Evolutionary conservation across 1,140 invertebrate species (phyloP).

Genomic region (Drosophila murphyi): DNA sequence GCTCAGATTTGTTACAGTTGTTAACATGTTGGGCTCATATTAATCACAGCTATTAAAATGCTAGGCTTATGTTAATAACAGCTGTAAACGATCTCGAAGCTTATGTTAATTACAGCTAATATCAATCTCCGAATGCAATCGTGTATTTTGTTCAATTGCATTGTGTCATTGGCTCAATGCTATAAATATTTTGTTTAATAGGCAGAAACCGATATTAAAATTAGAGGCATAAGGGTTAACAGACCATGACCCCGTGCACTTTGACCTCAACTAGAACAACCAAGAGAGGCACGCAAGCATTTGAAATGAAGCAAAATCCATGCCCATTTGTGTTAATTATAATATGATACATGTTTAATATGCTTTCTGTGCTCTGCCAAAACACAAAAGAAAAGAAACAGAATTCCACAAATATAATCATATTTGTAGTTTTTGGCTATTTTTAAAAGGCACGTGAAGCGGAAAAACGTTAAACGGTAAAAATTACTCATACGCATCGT

Average conservation of each 20-base stretch:
- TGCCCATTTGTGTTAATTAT: conserved; percentile 51
- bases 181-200: no score
- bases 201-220: not conserved
- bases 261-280: conserved; percentile 70
- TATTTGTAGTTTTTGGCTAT: conserved; percentile 27
- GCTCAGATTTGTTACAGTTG: no score
- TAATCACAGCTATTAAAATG: no score
- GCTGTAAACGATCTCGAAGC: no score
- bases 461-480: not conserved
- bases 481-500: conserved; percentile 71
- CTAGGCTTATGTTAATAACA: no score
- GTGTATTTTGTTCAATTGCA: no score
- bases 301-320: conserved; percentile 36
- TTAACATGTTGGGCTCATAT: no score
- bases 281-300: conserved; percentile 12
- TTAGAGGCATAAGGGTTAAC: conserved; percentile 3
- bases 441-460: conserved; percentile 51
- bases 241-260: conserved; percentile 42
- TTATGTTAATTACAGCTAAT: no score
- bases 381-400: conserved; percentile 29
- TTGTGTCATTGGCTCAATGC: no score
- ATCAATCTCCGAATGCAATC: no score
- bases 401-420: conserved; percentile 47
- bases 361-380: conserved; percentile 44
- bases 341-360: conserved; percentile 4